Base-by-base conservation (phyloP, 1,140 invertebrate species). In the Drosophila willistoni region DNA sequence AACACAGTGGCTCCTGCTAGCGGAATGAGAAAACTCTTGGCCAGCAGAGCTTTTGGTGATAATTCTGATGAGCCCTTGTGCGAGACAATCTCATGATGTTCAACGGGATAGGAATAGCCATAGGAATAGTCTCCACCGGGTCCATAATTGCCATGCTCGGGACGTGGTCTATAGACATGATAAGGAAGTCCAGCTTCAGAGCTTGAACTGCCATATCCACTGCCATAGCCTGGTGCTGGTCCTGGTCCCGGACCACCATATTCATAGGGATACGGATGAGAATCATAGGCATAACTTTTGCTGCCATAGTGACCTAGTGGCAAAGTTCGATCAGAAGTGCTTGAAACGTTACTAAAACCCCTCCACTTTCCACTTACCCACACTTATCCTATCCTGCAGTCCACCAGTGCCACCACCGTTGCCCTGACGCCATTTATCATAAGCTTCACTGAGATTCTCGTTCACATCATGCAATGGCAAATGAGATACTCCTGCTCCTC, bases 1-100 rank as follows among this genome's bases (percentile, higher is more conserved):
- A 97, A 93, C 7, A 97, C 92, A 1, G 96, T 96, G 13, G 96
- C 94, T 25, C 96, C 96, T 12, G 96, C 96, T 71, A 97, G 92
- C 1, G 96, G 96, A 82, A 95, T 93, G 17, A 96, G 90, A 34
- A 95, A 90, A 22, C 94, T 93, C 91, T 96, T 96, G 22, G 90
- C 90, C 34, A 91, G 64, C 44, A 91, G 29, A 19, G 90, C 90
- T 10, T 91, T 91, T 3, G 84, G 83, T 1, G 90, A 89, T 7
- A 90, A 10, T 5, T 91, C 90, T 0, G 71, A 55, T 14, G 76
- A 60, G 10, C 83, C 83, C 61, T 91, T 91, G 39, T 91, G 90
- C 6, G 74, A 51, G n/a, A 85, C 68, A 6, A 81, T 25, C 19
- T 91, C 90, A 36, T 91, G 90, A 9, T 66, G 61, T 17, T 89